Evolutionary conservation across 1,140 invertebrate genomes (phyloP).

Genomic region (Nautilus pompilius): DNA sequence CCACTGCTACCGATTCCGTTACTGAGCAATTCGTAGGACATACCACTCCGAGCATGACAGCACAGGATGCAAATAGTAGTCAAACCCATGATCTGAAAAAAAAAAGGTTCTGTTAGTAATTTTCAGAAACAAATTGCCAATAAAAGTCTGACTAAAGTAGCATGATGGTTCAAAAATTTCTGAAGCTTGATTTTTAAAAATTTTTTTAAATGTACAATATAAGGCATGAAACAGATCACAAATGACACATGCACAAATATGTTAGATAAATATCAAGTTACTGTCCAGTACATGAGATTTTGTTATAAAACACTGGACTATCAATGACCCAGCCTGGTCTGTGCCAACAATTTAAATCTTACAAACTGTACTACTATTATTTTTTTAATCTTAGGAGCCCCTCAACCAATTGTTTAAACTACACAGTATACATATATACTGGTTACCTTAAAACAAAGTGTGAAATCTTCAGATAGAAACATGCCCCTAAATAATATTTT

Average conservation of each 20-base stretch:
- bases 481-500: no score
- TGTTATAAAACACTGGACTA: not conserved
- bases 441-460: not conserved
- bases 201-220: not conserved
- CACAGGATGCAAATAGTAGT: slow-evolving; percentile 46
- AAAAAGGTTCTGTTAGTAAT: slow-evolving; percentile 1
- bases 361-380: not conserved
- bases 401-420: not conserved
- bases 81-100: slow-evolving; percentile 46
- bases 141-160: not conserved
- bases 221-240: not conserved
- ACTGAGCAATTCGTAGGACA: not conserved
- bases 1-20: not conserved
- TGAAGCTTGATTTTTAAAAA: not conserved
- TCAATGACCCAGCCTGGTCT: not conserved
- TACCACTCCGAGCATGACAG: slow-evolving; percentile 31
- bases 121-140: not conserved
- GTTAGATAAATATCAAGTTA: not conserved
- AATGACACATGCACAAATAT: not conserved
- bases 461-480: no score
- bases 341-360: not conserved
- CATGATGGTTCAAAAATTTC: not conserved
- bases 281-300: not conserved
- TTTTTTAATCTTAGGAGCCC: not conserved
- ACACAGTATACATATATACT: not conserved